phyloP scores from a whole-genome alignment of 2,113 vertebrate genomes.

The Zeus faber region DNA sequence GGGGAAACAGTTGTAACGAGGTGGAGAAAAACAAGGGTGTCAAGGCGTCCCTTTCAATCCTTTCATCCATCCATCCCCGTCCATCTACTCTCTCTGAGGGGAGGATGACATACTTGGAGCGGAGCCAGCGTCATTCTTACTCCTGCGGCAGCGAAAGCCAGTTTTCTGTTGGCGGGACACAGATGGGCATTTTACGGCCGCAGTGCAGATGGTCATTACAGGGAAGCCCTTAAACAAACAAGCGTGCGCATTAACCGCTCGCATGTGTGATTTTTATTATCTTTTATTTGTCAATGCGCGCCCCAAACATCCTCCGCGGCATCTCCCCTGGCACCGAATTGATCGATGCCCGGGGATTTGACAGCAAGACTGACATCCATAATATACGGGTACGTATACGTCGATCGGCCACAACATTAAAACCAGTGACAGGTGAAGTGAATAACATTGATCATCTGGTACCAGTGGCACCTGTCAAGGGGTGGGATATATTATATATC shows the following conservation, averaged over 20 bases:
- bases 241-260: constrained; percentile 45
- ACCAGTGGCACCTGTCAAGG: no score
- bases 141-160: constrained; percentile 40
- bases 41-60: constrained; percentile 28
- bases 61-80: constrained; percentile 50
- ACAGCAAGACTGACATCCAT: no score
- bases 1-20: constrained; percentile 52
- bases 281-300: no score
- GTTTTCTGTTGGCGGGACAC: constrained; percentile 41
- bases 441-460: no score
- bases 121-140: constrained; percentile 33
- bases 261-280: constrained; percentile 34
- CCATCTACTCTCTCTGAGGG: constrained; percentile 44
- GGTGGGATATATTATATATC: no score
- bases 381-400: no score
- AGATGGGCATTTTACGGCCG: constrained; percentile 59
- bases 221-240: constrained; percentile 56
- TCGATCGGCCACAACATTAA: no score
- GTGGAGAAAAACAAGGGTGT: constrained; percentile 58
- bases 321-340: no score
- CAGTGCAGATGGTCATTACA: constrained; percentile 44
- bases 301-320: no score
- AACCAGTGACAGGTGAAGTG: no score
- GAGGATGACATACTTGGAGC: constrained; percentile 60
- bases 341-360: no score